Evolutionary conservation across 2,888 invertebrate genomes (phyloP), one percentile per base, ranked within the genome.

Genomic region (Drosophila mercatorum): DNA sequence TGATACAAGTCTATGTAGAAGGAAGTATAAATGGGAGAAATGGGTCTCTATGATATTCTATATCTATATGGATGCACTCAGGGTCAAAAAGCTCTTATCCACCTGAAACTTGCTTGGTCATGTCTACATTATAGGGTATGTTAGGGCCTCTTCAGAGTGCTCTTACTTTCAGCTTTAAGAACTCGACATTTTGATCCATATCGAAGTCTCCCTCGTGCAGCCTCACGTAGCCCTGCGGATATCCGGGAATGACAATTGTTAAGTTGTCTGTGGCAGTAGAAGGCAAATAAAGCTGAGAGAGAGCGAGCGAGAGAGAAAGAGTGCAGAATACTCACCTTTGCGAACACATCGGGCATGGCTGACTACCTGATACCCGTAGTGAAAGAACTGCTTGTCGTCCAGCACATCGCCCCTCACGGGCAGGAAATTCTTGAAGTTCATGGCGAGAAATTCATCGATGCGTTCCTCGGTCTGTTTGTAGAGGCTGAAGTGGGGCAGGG

Each of bases 171-270:
- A 12, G 5, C 36, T 38, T 28, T 28, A 28, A 28, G 28, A 5
- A 28, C 4, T 91, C 63, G 14, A 98, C 91, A 87, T 96, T 96
- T 3, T 94, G 93, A 55, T 94, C 93, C 78, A 94, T 94, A 6
- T 68, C 14, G 0, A 56, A 17, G 0, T 14, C 2, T 0, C 10
- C 41, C 0, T 28, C 28, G 3, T 40, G n/a, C 2, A 43, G 1
- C 7, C 95, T 94, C 0, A 96, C 95, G 90, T 96, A 96, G 44
- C 95, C 95, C 44, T 95, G 94, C 0, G 97, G 97, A 93, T 96
- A 97, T 11, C 96, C 97, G 43, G 96, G 96, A 3, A 97, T 96
- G 72, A 95, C 96, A 74, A 98, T 95, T 46, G 95, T 95, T 90
- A 98, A 79, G 0, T 63, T 68, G 61, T 83, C 93, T 93, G 12